phyloP scores from a whole-genome alignment of 2,797 vertebrate species.

The Emydoidea blandingii region DNA sequence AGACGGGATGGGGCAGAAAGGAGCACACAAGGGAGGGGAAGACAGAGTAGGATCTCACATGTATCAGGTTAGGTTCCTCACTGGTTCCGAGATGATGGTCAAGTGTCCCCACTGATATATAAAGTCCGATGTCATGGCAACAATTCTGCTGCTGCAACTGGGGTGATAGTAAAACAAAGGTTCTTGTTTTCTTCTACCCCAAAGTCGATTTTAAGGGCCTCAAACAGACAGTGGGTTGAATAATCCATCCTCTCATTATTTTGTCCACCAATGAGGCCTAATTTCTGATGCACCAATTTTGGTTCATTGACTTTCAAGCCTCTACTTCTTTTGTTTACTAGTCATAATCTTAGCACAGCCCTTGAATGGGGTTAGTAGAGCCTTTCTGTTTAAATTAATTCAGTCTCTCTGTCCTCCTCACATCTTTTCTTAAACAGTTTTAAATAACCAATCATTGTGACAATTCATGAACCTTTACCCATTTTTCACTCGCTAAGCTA shows the following conservation, averaged over 20 bases:
- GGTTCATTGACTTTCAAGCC: background rate
- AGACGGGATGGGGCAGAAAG: background rate
- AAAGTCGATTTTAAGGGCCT: background rate
- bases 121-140: background rate
- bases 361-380: background rate
- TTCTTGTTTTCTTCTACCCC: background rate
- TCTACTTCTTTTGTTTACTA: background rate
- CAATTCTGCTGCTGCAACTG: background rate
- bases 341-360: background rate
- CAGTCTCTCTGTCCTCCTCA: background rate
- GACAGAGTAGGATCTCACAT: background rate
- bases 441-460: background rate
- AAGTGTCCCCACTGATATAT: background rate
- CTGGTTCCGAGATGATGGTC: background rate
- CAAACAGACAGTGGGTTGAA: background rate
- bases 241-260: background rate
- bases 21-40: background rate
- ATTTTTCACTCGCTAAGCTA: background rate
- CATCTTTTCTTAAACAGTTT: background rate
- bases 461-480: background rate
- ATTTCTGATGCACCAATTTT: background rate
- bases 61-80: background rate
- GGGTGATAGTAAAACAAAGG: background rate
- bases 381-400: background rate
- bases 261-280: background rate